phyloP scores from a whole-genome alignment of 1,140 invertebrate genomes.

The Holotrichia oblita region DNA sequence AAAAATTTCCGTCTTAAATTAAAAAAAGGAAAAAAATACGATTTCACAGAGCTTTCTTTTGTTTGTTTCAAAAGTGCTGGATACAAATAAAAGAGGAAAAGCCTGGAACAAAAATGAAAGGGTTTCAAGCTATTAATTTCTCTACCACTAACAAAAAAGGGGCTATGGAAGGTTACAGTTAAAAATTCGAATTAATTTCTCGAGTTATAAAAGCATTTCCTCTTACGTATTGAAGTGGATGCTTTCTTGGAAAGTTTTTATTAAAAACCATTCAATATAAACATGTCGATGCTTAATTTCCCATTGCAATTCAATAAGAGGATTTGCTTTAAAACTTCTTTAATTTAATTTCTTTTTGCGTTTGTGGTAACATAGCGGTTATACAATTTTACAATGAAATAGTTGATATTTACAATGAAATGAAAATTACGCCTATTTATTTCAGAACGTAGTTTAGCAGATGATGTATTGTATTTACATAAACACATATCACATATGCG shows the following conservation, averaged over 20 bases:
- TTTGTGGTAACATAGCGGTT: too few relatives aligned
- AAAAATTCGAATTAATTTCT: conserved; percentile 5
- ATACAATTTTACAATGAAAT: too few relatives aligned
- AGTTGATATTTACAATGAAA: too few relatives aligned
- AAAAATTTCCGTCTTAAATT: conserved; percentile 27
- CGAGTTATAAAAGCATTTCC: neutral
- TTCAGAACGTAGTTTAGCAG: too few relatives aligned
- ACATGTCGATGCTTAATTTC: neutral
- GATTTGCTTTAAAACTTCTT: too few relatives aligned
- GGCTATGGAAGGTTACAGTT: neutral
- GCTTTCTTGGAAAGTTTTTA: neutral
- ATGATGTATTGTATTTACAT: too few relatives aligned
- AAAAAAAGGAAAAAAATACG: conserved; percentile 23
- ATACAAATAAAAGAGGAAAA: neutral
- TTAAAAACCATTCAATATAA: neutral
- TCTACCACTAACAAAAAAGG: neutral
- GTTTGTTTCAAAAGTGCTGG: conserved; percentile 17
- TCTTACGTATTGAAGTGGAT: neutral
- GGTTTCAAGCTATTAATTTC: conserved; percentile 16
- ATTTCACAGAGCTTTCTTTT: neutral
- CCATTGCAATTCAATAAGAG: too few relatives aligned
- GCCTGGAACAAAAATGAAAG: neutral
- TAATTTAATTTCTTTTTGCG: too few relatives aligned
- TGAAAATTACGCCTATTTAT: too few relatives aligned
- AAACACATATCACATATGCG: too few relatives aligned